Evolutionary conservation across 2,888 invertebrate species (phyloP), one percentile per base, ranked within the genome.

Genomic region (Drosophila nigritarsus): DNA sequence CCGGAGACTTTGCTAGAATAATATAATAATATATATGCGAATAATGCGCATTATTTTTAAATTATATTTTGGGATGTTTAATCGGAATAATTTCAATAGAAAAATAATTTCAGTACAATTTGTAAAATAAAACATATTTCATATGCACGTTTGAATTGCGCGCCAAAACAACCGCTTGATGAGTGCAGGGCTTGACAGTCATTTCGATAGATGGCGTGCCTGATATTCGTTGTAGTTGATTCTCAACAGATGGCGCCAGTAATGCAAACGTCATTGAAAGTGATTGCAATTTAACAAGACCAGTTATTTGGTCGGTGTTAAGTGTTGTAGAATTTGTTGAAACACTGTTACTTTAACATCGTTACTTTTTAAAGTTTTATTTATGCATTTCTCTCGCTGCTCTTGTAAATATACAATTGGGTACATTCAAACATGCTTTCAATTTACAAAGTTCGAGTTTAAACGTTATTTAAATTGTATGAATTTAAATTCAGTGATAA

Each of bases 401-500:
- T 77, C 73, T 82, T 65, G 65, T 77, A 77, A 84, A 84, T 84
- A 82, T 87, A 82, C 84, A 87, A 74, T 80, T 65, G 80, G 69
- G 70, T 85, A 83, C 81, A 87, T 84, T 82, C 72, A 70, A 87
- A 85, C 77, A 84, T 79, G 75, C 79, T 67, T 75, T 79, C 32
- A 79, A 75, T 85, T 85, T 85, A 82, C 84, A 84, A 87, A 84
- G 82, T 84, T 73, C 56, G 49, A 65, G 45, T 58, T 79, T 72
- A 79, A 86, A 86, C 84, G 55, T 81, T 80, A 73, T 76, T 83
- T 79, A 72, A 86, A 71, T 83, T 86, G 71, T 74, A 74, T 86
- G 87, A 84, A 83, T 86, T 84, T 48, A 50, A 84, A 82, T 84
- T 83, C 83, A 84, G 77, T 86, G 82, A 86, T 84, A 86, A 86